These are phyloP conservation scores for Cataglyphis albicans DNA, from an alignment of 2,888 invertebrate species.

Conservation along the genomic window DNA sequence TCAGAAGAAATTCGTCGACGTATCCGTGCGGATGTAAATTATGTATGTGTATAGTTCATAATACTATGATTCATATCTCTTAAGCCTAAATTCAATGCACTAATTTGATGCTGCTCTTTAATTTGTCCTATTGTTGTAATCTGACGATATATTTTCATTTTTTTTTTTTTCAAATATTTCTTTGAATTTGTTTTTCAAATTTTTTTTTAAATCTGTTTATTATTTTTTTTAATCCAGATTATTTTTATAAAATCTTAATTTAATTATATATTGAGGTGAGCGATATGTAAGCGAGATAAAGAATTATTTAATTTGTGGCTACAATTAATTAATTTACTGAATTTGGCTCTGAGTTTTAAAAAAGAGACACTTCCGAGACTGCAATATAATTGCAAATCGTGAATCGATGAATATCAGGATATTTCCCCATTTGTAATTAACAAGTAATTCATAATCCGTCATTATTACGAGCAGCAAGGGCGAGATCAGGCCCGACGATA, in stretches of 20 bases:
- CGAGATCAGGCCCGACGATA: slow-evolving; percentile 3
- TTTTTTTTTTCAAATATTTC: not conserved
- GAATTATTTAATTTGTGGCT: not conserved
- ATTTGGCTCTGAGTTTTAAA: slow-evolving; percentile 4
- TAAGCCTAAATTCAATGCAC: too few relatives aligned
- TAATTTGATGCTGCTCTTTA: not conserved
- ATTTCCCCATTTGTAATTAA: not conserved
- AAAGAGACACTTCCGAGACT: not conserved
- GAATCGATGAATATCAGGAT: not conserved
- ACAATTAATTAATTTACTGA: not conserved
- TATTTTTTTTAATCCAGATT: not conserved
- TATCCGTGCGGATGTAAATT: not conserved
- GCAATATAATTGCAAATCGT: not conserved
- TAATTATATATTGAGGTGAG: not conserved
- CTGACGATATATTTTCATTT: not conserved
- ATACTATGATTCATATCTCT: not conserved
- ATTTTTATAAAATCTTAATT: not conserved
- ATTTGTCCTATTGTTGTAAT: not conserved
- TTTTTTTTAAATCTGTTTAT: not conserved
- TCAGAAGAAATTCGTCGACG: slow-evolving; percentile 22
- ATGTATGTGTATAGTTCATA: not conserved
- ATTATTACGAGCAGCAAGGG: not conserved
- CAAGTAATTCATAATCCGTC: slow-evolving; percentile 2
- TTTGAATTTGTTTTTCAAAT: not conserved
- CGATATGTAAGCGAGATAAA: not conserved